Percentiles rank a stretch among this genome's conserved stretches.
These are phyloP conservation scores for Acropora tenuis DNA, from an alignment of 64 coral and sea anemone species.

Conservation along the genomic window DNA sequence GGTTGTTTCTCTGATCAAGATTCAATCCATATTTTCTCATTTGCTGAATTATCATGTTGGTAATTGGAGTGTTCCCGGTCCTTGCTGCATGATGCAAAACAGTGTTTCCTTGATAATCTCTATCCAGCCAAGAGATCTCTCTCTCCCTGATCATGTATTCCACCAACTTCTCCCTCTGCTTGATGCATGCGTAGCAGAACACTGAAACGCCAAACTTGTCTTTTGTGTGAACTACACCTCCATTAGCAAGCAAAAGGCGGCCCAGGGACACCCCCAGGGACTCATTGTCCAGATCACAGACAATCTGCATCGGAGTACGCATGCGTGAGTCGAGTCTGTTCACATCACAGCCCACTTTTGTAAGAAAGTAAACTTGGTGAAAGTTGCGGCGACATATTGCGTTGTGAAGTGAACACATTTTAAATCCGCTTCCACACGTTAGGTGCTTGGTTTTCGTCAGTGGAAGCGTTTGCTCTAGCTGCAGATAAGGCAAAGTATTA, in stretches of 20 bases:
- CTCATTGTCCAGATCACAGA: slow-evolving; percentile 48
- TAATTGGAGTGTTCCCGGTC: slow-evolving; percentile 25
- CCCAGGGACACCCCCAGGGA: slow-evolving; percentile 16
- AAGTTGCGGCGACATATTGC: slow-evolving; percentile 36
- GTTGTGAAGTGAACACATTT: slow-evolving; percentile 43
- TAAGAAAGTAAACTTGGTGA: slow-evolving; percentile 34
- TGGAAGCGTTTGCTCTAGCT: neutral
- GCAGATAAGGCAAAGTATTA: neutral
- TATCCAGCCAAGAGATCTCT: slow-evolving; percentile 49
- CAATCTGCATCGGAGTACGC: slow-evolving; percentile 44
- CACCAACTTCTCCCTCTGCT: slow-evolving; percentile 28
- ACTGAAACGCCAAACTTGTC: slow-evolving; percentile 30
- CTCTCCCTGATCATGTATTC: slow-evolving; percentile 31
- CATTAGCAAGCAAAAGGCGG: slow-evolving; percentile 37
- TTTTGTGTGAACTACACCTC: slow-evolving; percentile 6
- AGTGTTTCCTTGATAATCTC: slow-evolving; percentile 46
- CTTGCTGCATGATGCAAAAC: slow-evolving; percentile 37
- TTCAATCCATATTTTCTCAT: slow-evolving; percentile 50
- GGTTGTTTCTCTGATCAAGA: slow-evolving; percentile 43
- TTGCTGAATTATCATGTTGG: slow-evolving; percentile 12
- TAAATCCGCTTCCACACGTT: neutral
- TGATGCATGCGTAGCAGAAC: slow-evolving; percentile 44
- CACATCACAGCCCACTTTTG: slow-evolving; percentile 41
- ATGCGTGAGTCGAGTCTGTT: slow-evolving; percentile 54
- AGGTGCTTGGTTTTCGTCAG: neutral